A percentile compares a stretch with the other conserved stretches of the same genome.
Evolutionary conservation across 2,113 vertebrate species (phyloP).

Genomic region (Nothobranchius furzeri): DNA sequence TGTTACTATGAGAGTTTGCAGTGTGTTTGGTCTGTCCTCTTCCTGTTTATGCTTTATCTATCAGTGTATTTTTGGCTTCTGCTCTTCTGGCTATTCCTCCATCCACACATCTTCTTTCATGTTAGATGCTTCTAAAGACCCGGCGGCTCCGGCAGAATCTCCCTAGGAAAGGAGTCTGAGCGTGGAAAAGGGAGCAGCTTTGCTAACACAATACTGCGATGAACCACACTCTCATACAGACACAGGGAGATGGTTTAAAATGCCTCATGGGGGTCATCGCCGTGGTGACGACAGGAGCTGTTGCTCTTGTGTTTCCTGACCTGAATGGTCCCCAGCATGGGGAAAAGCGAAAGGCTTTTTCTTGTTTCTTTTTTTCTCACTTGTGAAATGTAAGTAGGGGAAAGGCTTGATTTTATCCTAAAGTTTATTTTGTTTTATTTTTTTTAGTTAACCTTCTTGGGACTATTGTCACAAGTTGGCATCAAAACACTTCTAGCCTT

Average conservation of each 20-base stretch:
- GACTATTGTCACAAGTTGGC: no score
- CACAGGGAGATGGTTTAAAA: slow-evolving; percentile 20
- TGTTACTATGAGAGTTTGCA: no score
- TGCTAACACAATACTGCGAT: slow-evolving; percentile 41
- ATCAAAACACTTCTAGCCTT: no score
- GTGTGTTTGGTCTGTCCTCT: no score
- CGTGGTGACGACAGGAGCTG: background rate
- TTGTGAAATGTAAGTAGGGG: no score
- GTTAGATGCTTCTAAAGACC: slow-evolving; percentile 39
- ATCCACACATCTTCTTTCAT: background rate
- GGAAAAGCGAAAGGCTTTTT: background rate
- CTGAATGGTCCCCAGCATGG: slow-evolving; percentile 19
- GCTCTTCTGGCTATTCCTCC: no score
- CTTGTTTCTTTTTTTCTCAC: no score
- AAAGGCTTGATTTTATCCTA: no score
- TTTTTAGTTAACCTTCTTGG: no score
- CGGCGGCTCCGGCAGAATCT: slow-evolving; percentile 24
- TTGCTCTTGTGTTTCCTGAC: background rate
- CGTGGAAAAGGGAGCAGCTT: slow-evolving; percentile 49
- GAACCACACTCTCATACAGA: slow-evolving; percentile 16
- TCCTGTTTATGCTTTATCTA: background rate
- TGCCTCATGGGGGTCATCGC: slow-evolving; percentile 12
- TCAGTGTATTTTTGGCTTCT: slow-evolving; percentile 5
- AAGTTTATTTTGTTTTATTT: no score
- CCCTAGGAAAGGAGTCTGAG: slow-evolving; percentile 30